A percentile compares a stretch with the other conserved stretches of the same genome.
Conservation (phyloP, 2,888 invertebrate genomes). For the Cecidostiba fungosa region DNA sequence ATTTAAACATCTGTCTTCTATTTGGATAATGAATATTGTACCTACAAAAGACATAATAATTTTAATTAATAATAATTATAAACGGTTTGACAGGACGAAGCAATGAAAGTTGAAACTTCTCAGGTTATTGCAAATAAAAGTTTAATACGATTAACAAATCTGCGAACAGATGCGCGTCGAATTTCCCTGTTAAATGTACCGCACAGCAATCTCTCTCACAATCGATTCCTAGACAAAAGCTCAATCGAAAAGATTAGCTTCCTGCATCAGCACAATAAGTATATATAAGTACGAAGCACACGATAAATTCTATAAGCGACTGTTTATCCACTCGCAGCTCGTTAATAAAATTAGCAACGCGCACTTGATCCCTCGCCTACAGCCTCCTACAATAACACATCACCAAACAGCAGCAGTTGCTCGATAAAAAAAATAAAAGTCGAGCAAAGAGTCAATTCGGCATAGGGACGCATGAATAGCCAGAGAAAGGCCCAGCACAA, state of each 20-base stretch:
- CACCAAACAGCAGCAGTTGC: neutral
- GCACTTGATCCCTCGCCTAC: neutral
- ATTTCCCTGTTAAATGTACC: too few species aligned
- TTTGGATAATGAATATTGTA: too few species aligned
- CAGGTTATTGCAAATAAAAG: too few species aligned
- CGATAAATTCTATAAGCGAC: neutral
- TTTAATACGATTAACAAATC: too few species aligned
- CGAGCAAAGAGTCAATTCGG: constrained; percentile 43
- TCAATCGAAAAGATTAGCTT: neutral
- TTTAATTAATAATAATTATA: too few species aligned
- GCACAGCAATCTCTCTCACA: neutral
- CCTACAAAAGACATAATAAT: too few species aligned
- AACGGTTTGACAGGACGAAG: too few species aligned
- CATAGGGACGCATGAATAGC: neutral
- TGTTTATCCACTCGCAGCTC: neutral
- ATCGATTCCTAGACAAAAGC: neutral
- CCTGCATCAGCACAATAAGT: neutral
- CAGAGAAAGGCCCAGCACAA: neutral
- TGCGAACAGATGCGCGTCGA: too few species aligned
- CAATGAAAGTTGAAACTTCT: too few species aligned
- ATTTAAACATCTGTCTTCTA: too few species aligned
- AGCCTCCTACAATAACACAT: neutral
- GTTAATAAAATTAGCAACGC: constrained; percentile 22
- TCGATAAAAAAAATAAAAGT: constrained; percentile 23
- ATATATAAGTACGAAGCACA: neutral